Evolutionary conservation across 2,113 vertebrate species (phyloP), one percentile per base, ranked within the genome.

Genomic region (Heterochromis multidens): DNA sequence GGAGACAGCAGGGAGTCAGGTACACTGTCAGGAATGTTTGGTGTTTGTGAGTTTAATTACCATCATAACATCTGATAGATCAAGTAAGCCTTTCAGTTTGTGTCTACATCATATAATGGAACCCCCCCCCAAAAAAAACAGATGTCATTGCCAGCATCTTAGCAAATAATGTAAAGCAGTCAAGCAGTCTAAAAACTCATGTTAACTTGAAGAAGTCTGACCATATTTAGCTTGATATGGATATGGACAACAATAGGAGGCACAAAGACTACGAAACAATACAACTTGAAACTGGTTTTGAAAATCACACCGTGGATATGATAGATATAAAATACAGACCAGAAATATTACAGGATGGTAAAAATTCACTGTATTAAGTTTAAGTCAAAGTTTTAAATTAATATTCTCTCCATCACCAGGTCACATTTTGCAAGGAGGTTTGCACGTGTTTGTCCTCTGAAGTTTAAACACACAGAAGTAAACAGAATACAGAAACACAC

Each of bases 1-100:
- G 96, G 99, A 99, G 94, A 99, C 98, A 25, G 78, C 96, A 3
- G 97, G 97, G 12, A 96, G 96, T 52, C 99, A 99, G 97, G 99
- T 99, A 89, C 23, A 16, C 10, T 54, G 33, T 12, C 40, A 21
- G 21, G 35, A 3, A 77, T 27, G 43, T 74, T 17, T 74, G 43
- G 25, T 52, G 43, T 52, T 21, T 72, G 43, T 49, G 17, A 72
- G 67, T 23, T 29, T 19, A 74, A 59, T 49, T 59, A 2, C 19
- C 37, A 27, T 43, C 80, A 3, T 3, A 74, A 31, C 70, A 74
- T 52, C 23, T 70, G 40, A 46, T 17, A 46, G 65, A 27, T 46
- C 16, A 70, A 27, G 23, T 27, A 7, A 46, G 40, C 9, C 65
- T 72, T 19, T 72, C 6, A 72, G 9, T 52, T 74, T 27, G 57